Conservation (phyloP, 2,888 invertebrate species). For the Ornithoptera alexandrae region DNA sequence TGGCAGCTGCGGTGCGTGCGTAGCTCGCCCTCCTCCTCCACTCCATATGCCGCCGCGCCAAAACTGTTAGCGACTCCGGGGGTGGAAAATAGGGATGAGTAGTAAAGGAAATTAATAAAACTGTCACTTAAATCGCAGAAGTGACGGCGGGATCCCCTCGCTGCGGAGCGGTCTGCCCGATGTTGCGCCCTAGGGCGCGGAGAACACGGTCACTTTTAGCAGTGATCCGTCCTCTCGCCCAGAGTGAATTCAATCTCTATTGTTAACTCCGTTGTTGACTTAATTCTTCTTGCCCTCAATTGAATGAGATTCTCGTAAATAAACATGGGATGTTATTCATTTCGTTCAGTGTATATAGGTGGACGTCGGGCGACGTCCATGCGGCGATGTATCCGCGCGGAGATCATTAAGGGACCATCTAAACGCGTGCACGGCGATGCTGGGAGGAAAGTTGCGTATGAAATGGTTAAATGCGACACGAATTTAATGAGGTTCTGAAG, state of each 20-base stretch:
- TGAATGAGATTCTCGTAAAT: conserved; percentile 63
- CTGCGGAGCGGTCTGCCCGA: conserved; percentile 42
- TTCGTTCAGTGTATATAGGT: conserved; percentile 37
- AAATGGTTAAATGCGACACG: conserved; percentile 46
- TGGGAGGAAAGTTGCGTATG: conserved; percentile 42
- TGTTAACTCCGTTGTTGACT: conserved; percentile 72
- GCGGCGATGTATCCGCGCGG: conserved; percentile 12
- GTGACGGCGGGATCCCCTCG: conserved; percentile 69
- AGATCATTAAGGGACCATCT: conserved; percentile 18
- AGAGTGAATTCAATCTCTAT: conserved; percentile 57
- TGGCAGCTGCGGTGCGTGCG: conserved; percentile 45
- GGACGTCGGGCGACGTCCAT: conserved; percentile 33
- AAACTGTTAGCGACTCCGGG: conserved; percentile 66
- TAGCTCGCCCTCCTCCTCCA: conserved; percentile 37
- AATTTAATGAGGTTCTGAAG: conserved; percentile 61
- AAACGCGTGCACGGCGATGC: conserved; percentile 24
- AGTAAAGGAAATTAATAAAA: conserved; percentile 86
- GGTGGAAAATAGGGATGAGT: conserved; percentile 73
- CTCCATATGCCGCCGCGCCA: conserved; percentile 68
- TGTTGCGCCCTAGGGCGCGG: conserved; percentile 48
- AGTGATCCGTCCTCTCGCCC: not conserved
- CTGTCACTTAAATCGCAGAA: conserved; percentile 84
- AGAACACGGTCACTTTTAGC: conserved; percentile 44
- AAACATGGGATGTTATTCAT: conserved; percentile 54
- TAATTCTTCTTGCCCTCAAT: conserved; percentile 65